These are phyloP conservation scores for Drosophila busckii DNA, from an alignment of 1,140 invertebrate species.

Conservation along the genomic window DNA sequence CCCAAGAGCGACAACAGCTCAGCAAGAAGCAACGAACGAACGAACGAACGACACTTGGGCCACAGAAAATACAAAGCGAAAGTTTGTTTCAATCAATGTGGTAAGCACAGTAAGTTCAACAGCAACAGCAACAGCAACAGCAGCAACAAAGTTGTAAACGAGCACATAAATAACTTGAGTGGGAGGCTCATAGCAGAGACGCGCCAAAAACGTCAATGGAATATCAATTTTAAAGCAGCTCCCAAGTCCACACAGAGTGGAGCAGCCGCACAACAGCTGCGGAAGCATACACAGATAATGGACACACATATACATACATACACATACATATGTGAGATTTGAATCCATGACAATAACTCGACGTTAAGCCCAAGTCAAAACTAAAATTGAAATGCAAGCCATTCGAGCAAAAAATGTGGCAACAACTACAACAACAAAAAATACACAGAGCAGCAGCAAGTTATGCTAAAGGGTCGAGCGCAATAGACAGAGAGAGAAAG, in stretches of 20 bases:
- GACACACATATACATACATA: constrained; percentile 30
- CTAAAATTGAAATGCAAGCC: constrained; percentile 55
- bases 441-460: background rate
- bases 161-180: constrained; percentile 69
- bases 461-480: no score
- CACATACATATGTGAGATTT: constrained; percentile 10
- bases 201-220: constrained; percentile 71
- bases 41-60: constrained; percentile 19
- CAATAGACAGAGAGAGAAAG: background rate
- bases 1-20: constrained; percentile 1
- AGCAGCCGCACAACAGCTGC: constrained; percentile 1
- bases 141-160: constrained; percentile 64
- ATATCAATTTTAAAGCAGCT: constrained; percentile 67
- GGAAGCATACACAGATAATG: constrained; percentile 50
- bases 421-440: constrained; percentile 11
- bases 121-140: background rate
- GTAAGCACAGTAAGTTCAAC: constrained; percentile 16
- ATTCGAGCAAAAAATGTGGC: no score
- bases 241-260: background rate
- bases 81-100: constrained; percentile 72
- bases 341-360: constrained; percentile 59
- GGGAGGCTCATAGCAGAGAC: constrained; percentile 21
- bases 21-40: background rate
- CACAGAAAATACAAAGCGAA: constrained; percentile 46
- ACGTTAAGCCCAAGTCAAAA: constrained; percentile 42